Evolutionary conservation across 2,113 vertebrate species (phyloP), one percentile per base, ranked within the genome.

Genomic region (Atractosteus spatula): DNA sequence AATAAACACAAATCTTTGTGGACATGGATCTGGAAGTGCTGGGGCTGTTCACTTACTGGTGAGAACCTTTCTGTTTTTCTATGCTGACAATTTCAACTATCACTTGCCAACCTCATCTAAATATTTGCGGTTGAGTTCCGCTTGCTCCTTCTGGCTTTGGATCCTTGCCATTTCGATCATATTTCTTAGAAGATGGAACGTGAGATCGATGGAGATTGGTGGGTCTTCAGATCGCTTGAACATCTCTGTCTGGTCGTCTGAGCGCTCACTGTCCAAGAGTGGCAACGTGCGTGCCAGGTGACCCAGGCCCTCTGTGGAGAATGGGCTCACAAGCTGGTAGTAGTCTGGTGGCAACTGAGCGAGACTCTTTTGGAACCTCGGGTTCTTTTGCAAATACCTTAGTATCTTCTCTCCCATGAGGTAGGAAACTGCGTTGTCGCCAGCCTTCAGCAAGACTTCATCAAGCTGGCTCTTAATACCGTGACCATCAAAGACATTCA

Each of bases 81-180:
- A 69, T 65, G 16, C 42, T 55, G 29, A 41, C 44, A 66, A 66
- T 56, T 47, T 29, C 41, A 61, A 61, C 0, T 16, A 56, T 89
- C 88, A 99, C 85, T 96, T 98, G 77, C 97, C 97, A 82, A 96
- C 90, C 65, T 95, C 91, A 73, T 98, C 94, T 55, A 99, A 86
- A 77, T 95, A 82, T 72, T 92, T 89, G 77, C 95, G 95, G 87
- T 98, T 98, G 74, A 92, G 81, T 74, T 90, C 90, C 3, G 95
- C 95, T 71, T 92, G 96, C 82, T 94, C 91, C 57, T 89, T 87
- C 83, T 95, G 92, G 75, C 89, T 95, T 82, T 97, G 91, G 56
- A 86, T 86, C 78, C 94, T 92, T 57, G 94, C 94, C 81, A 95
- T 92, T 72, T 95, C 92, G 80, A 97, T 88, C 91, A 99, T 94